phyloP scores from a whole-genome alignment of 2,113 vertebrate genomes.

The Rhabdornis inornatus region DNA sequence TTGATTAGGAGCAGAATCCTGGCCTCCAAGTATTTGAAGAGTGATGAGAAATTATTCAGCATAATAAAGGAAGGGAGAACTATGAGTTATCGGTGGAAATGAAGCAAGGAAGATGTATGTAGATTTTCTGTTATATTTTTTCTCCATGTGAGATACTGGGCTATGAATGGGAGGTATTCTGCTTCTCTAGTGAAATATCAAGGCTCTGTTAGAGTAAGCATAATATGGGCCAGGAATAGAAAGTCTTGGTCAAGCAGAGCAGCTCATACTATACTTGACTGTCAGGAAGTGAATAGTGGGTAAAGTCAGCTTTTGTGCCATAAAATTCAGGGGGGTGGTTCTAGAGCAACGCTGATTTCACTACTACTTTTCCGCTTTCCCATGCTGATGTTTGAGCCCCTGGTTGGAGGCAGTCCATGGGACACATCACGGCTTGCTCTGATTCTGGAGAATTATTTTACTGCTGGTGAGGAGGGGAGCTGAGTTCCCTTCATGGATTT shows the following conservation, averaged over 20 bases:
- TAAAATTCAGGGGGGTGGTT: background rate
- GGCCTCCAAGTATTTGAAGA: constrained; percentile 6
- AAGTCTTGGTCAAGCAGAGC: background rate
- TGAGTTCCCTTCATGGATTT: background rate
- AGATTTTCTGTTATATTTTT: background rate
- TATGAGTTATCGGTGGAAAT: background rate
- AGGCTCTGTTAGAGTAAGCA: background rate
- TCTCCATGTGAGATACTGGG: background rate
- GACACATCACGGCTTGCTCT: background rate
- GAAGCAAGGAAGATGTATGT: background rate
- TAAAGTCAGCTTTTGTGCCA: background rate
- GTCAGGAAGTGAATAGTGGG: background rate
- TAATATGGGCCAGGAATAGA: background rate
- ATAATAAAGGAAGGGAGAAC: background rate
- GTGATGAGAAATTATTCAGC: background rate
- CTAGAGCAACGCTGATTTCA: background rate
- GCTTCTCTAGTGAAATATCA: background rate
- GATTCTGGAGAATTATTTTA: background rate
- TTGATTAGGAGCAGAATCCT: constrained; percentile 7
- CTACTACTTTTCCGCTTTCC: background rate
- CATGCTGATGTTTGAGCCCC: background rate
- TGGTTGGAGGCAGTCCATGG: background rate
- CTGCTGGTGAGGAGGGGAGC: background rate
- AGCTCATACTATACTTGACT: background rate
- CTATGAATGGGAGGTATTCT: background rate